Evolutionary conservation across 2,888 invertebrate genomes (phyloP), one percentile per base, ranked within the genome.

Genomic region (Leptinotarsa tumamoca): DNA sequence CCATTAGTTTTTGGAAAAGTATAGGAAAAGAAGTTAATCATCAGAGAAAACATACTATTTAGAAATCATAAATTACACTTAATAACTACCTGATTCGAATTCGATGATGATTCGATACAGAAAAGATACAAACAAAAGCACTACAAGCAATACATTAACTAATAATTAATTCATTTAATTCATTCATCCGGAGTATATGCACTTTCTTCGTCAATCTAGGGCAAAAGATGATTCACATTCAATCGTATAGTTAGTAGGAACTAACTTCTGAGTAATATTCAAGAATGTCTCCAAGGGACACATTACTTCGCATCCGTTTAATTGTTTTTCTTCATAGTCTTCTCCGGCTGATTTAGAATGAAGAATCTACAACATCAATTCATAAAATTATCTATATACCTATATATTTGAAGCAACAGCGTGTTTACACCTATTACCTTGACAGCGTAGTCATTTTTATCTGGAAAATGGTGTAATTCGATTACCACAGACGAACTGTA

Each of bases 181-280:
- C 33, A 33, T 33, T 33, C 33, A 43, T 43, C 43, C 5, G 43
- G 43, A 43, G 10, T 43, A 10, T 43, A 43, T 43, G 10, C 43
- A 43, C 10, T 33, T 33, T 33, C 43, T 43, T 43, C 43, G 50
- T 73, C 63, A 80, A 78, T 83, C 84, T 63, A 86, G 77, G 80
- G 85, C 79, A 51, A 83, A 79, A 27, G 78, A 61, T 5, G 87
- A 83, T 72, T 83, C 81, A 79, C 87, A 87, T 81, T 87, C 87
- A 18, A 80, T 82, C 7, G 87, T 87, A 73, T 87, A 87, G 80
- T 87, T 87, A 72, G 78, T 78, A 18, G 87, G 87, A 43, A 87
- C 80, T 73, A 85, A 80, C 13, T 80, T 79, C 71, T 82, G 75
- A 7, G 85, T 85, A 51, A 86, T 74, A 68, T 82, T 74, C 14